Percentiles rank a stretch among this genome's conserved stretches.
Conservation (phyloP, 2,888 invertebrate genomes). For the Panzeria rudis region DNA sequence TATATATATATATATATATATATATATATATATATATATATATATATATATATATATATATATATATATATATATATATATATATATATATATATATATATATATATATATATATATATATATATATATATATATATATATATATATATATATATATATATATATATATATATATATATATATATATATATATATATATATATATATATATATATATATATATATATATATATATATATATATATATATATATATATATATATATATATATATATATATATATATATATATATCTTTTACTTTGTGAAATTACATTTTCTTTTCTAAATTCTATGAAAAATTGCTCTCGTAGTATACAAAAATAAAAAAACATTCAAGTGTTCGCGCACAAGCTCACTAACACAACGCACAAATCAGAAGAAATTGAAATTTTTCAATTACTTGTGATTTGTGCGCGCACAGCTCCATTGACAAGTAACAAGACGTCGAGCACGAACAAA, state of each 20-base stretch:
- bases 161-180: slow-evolving; percentile 19
- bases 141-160: slow-evolving; percentile 17
- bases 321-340: no score
- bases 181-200: slow-evolving; percentile 15
- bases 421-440: no score
- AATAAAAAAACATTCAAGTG: no score
- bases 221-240: slow-evolving; percentile 11
- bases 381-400: no score
- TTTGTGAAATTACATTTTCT: no score
- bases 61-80: slow-evolving; percentile 21
- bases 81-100: slow-evolving; percentile 19
- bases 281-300: slow-evolving; percentile 21
- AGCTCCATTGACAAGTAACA: no score
- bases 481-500: no score
- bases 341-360: no score
- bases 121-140: slow-evolving; percentile 15
- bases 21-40: slow-evolving; percentile 19
- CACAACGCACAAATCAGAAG: no score
- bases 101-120: slow-evolving; percentile 21
- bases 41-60: slow-evolving; percentile 7
- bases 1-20: slow-evolving; percentile 17
- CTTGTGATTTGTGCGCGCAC: no score
- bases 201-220: slow-evolving; percentile 10
- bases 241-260: slow-evolving; percentile 19
- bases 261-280: slow-evolving; percentile 17